Evolutionary conservation across 2,113 vertebrate genomes (phyloP), one percentile per base, ranked within the genome.

Genomic region (Notechis scutatus): DNA sequence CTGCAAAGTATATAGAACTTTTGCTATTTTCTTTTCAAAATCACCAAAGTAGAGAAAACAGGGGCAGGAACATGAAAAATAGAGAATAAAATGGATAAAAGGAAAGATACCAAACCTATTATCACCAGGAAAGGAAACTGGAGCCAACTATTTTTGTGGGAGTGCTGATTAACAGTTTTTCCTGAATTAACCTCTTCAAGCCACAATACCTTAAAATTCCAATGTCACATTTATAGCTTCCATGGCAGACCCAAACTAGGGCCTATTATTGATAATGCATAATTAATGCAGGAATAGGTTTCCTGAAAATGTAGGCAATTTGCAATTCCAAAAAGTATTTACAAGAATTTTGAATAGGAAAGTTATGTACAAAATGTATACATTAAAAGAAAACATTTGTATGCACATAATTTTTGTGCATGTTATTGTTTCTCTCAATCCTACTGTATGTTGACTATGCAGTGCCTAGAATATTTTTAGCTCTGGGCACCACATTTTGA

Each of bases 11-110:
- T 81, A 21, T 21, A 39, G 15, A 81, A 9, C 18, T 42, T 81
- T 42, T 81, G 74, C 34, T 42, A 9, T 81, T 42, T 42, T 81
- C 18, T 21, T 81, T 81, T 42, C 34, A 42, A 42, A 81, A 39
- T 21, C 74, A 81, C 18, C 34, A 10, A 91, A 95, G 92, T 18
- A 52, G 87, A 93, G 92, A 95, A 59, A 50, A 89, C 61, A 92
- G 57, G 74, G 56, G 15, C n/a, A 64, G 92, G 52, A 89, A 92
- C 64, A 74, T 39, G 15, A 55, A 64, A 54, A 81, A 39, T 59
- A 54, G 21, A 20, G 12, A 55, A 87, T 42, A 64, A 3, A 90
- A 34, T 52, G 26, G 9, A 5, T 47, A 39, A 21, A 86, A 69
- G 29, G 55, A 50, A 18, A 93, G 47, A 90, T n/a, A 92, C 52